A percentile compares a stretch with the other conserved stretches of the same genome.
Evolutionary conservation across 2,888 invertebrate species (phyloP).

Genomic region (Steinernema hermaphroditum): DNA sequence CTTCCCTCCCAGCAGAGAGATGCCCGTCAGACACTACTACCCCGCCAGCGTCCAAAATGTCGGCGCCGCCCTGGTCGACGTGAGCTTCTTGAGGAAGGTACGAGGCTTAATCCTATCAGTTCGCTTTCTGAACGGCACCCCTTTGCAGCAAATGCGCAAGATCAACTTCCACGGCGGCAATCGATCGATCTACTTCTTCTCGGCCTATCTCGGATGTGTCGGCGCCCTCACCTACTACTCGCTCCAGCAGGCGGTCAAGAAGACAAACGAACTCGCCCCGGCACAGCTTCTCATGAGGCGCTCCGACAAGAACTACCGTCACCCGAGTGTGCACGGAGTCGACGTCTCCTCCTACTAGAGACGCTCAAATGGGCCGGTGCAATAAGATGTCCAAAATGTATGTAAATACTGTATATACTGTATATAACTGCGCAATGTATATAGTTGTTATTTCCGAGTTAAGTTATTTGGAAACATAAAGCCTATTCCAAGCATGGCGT

Average conservation of each 20-base stretch:
- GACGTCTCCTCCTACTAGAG: slow-evolving; percentile 12
- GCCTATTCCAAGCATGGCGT: no score
- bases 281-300: not conserved
- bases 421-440: not conserved
- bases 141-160: slow-evolving; percentile 25
- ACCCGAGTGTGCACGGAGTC: not conserved
- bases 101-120: not conserved
- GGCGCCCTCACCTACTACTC: slow-evolving; percentile 22
- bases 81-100: slow-evolving; percentile 23
- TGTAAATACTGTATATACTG: slow-evolving; percentile 25
- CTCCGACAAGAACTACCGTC: slow-evolving; percentile 29
- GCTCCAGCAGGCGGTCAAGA: slow-evolving; percentile 23
- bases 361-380: not conserved
- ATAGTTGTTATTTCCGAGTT: not conserved
- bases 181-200: slow-evolving; percentile 19
- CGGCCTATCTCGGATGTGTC: slow-evolving; percentile 1
- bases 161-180: slow-evolving; percentile 11
- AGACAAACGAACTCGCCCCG: not conserved
- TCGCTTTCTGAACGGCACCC: not conserved
- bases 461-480: no score
- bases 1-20: not conserved
- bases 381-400: slow-evolving; percentile 12
- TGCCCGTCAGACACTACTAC: slow-evolving; percentile 25
- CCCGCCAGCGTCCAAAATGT: not conserved
- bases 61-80: not conserved